A percentile compares a stretch with the other conserved stretches of the same genome.
phyloP scores from a whole-genome alignment of 2,797 vertebrate species.

The Channallabes apus region DNA sequence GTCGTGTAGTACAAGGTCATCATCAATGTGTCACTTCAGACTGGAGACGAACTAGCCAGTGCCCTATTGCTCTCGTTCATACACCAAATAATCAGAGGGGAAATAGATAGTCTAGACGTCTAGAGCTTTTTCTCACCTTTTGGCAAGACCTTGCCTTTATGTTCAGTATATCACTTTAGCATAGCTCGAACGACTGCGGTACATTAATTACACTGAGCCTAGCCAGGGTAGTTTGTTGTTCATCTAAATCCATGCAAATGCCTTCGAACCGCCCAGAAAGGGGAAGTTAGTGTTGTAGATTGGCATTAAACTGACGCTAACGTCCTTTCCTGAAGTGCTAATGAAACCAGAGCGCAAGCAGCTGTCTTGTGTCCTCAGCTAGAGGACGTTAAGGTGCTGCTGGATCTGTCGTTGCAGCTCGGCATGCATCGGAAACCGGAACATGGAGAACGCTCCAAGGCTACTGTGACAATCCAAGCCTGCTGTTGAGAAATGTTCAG shows the following conservation, averaged over 20 bases:
- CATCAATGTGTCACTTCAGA: slow-evolving; percentile 52
- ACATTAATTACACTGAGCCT: neutral
- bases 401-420: slow-evolving; percentile 38
- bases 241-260: neutral
- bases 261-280: neutral
- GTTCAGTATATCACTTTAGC: neutral
- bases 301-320: slow-evolving; percentile 6
- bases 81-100: slow-evolving; percentile 3
- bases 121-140: neutral
- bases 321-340: slow-evolving; percentile 52
- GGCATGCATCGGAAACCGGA: slow-evolving; percentile 28
- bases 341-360: slow-evolving; percentile 63
- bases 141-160: neutral
- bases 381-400: slow-evolving; percentile 53
- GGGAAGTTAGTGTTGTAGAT: neutral
- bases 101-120: neutral
- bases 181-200: neutral
- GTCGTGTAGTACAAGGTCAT: slow-evolving; percentile 62
- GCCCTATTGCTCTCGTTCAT: neutral
- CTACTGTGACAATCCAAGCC: slow-evolving; percentile 29
- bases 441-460: slow-evolving; percentile 33
- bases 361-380: slow-evolving; percentile 67
- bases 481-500: slow-evolving; percentile 31
- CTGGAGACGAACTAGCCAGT: slow-evolving; percentile 22
- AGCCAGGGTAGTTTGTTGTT: neutral